phyloP scores from a whole-genome alignment of 2,113 vertebrate species.

The Atrichornis clamosus region DNA sequence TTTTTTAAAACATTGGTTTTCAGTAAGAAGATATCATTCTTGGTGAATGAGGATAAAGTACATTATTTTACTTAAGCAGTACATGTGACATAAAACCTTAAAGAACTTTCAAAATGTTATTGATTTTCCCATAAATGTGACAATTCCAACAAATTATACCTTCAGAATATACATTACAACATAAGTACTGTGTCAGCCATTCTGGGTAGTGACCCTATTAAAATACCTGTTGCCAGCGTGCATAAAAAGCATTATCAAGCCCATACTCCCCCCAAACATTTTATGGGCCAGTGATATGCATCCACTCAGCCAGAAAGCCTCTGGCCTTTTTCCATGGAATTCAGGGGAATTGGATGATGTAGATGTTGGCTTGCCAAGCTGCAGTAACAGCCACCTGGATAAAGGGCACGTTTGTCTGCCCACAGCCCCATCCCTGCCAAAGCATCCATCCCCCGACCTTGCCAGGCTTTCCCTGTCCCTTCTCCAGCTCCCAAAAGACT shows the following conservation, averaged over 20 bases:
- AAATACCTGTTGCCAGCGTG: not conserved
- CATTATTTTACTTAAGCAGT: constrained; percentile 3
- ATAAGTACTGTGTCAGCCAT: not conserved
- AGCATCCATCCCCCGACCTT: not conserved
- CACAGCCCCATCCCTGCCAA: not conserved
- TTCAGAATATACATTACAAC: not conserved
- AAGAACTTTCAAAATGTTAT: not conserved
- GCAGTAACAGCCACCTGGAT: not conserved
- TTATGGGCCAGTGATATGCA: not conserved
- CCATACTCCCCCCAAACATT: not conserved
- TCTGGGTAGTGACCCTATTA: not conserved
- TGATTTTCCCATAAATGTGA: constrained; percentile 23
- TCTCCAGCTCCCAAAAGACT: not conserved
- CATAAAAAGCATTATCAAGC: not conserved
- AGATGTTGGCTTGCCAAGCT: not conserved
- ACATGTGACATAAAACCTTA: constrained; percentile 3
- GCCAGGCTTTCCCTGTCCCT: not conserved
- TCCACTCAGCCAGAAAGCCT: not conserved
- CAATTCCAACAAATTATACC: not conserved
- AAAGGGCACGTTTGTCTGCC: not conserved
- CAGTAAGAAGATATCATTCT: not conserved
- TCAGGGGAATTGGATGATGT: not conserved
- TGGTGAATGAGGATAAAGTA: constrained; percentile 18
- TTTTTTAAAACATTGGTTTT: not conserved
- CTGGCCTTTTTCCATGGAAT: not conserved